These are phyloP conservation scores for Dallia pectoralis DNA, from an alignment of 2,797 vertebrate species.

Conservation along the genomic window DNA sequence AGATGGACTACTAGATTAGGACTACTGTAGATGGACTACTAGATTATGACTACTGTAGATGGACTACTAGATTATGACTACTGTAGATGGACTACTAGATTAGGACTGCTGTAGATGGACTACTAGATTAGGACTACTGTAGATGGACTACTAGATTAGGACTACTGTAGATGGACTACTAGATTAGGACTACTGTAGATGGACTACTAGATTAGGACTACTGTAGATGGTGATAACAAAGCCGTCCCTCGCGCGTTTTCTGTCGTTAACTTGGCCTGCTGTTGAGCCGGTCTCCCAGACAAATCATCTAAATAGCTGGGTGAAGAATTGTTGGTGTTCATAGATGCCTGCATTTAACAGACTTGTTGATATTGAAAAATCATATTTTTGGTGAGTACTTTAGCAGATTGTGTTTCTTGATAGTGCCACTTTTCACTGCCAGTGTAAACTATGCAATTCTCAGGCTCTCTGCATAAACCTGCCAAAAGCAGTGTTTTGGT, in stretches of 20 bases:
- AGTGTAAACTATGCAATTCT: constrained; percentile 22
- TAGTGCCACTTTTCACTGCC: constrained; percentile 22
- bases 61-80: too few species aligned
- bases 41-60: not conserved
- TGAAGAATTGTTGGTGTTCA: not conserved
- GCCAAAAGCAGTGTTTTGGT: constrained; percentile 13
- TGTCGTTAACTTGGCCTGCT: not conserved
- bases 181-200: not conserved
- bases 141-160: too few species aligned
- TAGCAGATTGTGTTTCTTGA: constrained; percentile 15
- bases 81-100: not conserved
- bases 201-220: not conserved
- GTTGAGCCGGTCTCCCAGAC: not conserved
- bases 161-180: not conserved
- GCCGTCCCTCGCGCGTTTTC: not conserved
- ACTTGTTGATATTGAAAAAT: constrained; percentile 13
- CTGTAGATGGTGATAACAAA: not conserved
- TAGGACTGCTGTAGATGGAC: not conserved
- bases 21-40: not conserved
- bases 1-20: too few species aligned
- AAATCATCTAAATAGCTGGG: not conserved
- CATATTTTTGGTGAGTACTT: not conserved
- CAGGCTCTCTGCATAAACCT: not conserved
- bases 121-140: not conserved
- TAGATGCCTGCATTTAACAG: not conserved